Evolutionary conservation across 2,888 invertebrate genomes (phyloP), one percentile per base, ranked within the genome.

Genomic region (Odontothrips loti): DNA sequence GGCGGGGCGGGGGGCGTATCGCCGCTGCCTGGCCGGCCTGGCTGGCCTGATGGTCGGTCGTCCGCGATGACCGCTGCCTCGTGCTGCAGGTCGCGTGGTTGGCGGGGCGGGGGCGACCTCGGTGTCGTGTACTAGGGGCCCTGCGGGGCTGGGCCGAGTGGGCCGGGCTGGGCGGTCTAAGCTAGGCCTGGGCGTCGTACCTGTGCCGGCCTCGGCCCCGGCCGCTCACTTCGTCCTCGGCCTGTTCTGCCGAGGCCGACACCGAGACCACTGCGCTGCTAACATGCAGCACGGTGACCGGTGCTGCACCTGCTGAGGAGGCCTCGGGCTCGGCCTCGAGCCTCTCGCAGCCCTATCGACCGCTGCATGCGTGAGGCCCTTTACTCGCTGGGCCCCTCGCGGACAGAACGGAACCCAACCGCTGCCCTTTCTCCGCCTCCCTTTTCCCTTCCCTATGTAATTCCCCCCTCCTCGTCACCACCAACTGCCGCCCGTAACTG

Each of bases 41-140:
- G 68, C 68, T 20, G 23, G 23, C 68, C n/a, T 23, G 68, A 9
- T 27, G 68, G 27, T 75, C 68, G 68, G 68, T 23, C 68, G 68
- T 75, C 68, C 68, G 68, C 68, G 68, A 75, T 75, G 68, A 75
- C 68, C 68, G 68, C 68, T 75, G 68, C 68, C 68, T 75, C 68
- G 68, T 75, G 68, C 68, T 75, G 68, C 68, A 75, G 68, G 68
- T 75, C 68, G 68, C 68, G 23, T 75, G 68, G 68, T 12, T 27
- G 68, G 23, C 27, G 68, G 23, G 23, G 68, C 20, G 58, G 20
- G 58, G 58, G 58, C 15, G 58, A 17, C 20, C 58, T 58, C 20
- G 58, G 58, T n/a, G 58, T 17, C 20, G 58, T 58, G 58, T 20
- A 6, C 58, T 58, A 11, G 58, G 15, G 20, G 58, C 58, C 20